Evolutionary conservation across 2,797 vertebrate species (phyloP), one percentile per base, ranked within the genome.

Genomic region (Acridotheres tristis): DNA sequence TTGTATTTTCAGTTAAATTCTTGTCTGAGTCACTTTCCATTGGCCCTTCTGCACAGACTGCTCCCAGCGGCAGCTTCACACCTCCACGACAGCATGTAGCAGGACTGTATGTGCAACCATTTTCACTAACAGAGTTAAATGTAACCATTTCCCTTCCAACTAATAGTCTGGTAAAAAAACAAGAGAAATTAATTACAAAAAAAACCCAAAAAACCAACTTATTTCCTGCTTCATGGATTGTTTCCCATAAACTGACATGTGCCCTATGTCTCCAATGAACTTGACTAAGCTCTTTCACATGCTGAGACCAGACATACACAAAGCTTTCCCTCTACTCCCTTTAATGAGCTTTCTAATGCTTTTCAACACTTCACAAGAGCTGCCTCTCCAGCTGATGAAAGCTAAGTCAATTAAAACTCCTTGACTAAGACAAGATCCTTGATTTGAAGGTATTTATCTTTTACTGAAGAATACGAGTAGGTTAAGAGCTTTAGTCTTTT

Each of bases 401-500:
- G 63, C 14, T 9, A 73, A 50, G 86, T 74, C 90, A 93, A 63
- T 82, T 43, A 79, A 9, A 91, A 50, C 29, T 63, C 50, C 40
- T 83, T 43, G 67, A 79, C 51, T 58, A 94, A 79, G 30, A 76
- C 22, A 63, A 92, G 36, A 85, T 29, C 34, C 53, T 90, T 80
- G 40, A 93, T 74, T 83, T 77, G 40, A 83, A 85, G 32, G 23
- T 63, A 81, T 83, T 92, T 86, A 34, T 92, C 48, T 83, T 91
- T 69, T 53, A 63, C 65, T 68, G 65, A 83, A 80, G 55, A 92
- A 69, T 26, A 75, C 17, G 67, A 91, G 61, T 20, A 27, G 40
- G 29, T 69, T 54, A 71, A 68, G 58, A 86, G 57, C 17, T 67
- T 94, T 38, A 76, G 15, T 73, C n/a, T 66, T 79, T 45, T 5